Percentiles rank a stretch among this genome's conserved stretches.
These are phyloP conservation scores for Carettochelys insculpta DNA, from an alignment of 2,113 vertebrate species.

Conservation along the genomic window DNA sequence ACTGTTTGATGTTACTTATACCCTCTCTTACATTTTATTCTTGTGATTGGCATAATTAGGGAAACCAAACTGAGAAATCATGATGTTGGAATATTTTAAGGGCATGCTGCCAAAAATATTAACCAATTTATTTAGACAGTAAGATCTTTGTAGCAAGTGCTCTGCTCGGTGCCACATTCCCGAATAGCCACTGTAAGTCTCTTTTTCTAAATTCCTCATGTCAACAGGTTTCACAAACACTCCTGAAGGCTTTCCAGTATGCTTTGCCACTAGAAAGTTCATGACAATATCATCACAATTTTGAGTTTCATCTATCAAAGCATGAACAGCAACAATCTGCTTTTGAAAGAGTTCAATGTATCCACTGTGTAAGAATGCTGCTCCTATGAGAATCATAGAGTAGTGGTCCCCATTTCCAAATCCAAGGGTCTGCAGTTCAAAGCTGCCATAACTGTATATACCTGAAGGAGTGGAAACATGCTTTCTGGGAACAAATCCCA, in stretches of 20 bases:
- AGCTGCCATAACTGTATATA: conserved; percentile 91
- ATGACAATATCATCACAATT: conserved; percentile 96
- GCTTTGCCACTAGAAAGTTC: conserved; percentile 88
- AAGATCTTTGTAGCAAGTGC: conserved; percentile 92
- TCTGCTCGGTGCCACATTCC: conserved; percentile 96
- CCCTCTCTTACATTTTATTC: conserved; percentile 77
- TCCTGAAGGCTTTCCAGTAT: conserved; percentile 81
- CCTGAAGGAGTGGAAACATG: conserved; percentile 86
- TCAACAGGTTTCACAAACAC: conserved; percentile 93
- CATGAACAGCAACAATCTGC: conserved; percentile 81
- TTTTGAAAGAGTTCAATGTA: conserved; percentile 90
- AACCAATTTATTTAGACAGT: conserved; percentile 90
- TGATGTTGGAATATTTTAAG: conserved; percentile 91
- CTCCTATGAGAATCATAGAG: conserved; percentile 94
- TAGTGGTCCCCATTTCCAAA: conserved; percentile 87
- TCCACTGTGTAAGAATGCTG: conserved; percentile 87
- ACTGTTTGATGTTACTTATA: conserved; percentile 14
- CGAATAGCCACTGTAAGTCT: conserved; percentile 87
- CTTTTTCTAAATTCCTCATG: conserved; percentile 90
- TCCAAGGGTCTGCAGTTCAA: conserved; percentile 87
- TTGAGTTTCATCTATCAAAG: conserved; percentile 90
- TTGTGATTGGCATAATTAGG: conserved; percentile 94
- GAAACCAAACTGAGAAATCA: conserved; percentile 96
- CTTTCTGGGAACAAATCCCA: conserved; percentile 95
- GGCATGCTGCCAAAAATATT: conserved; percentile 90